These are phyloP conservation scores for Acrobasis consociella DNA, from an alignment of 2,888 invertebrate species.

Conservation along the genomic window DNA sequence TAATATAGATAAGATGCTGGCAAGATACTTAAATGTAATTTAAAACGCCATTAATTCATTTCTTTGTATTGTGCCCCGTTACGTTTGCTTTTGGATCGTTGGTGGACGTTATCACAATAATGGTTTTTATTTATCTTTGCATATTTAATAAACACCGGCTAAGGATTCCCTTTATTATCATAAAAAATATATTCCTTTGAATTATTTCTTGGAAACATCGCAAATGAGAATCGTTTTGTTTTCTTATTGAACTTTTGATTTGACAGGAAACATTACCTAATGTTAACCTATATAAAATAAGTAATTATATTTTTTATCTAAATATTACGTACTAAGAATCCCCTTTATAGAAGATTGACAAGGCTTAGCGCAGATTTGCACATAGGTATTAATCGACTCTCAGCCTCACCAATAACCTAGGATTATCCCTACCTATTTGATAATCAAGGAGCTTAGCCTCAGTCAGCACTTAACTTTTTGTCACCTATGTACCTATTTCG, in stretches of 20 bases:
- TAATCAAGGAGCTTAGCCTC: too few species aligned
- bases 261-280: neutral
- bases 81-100: neutral
- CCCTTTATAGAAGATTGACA: too few species aligned
- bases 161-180: neutral
- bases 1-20: neutral
- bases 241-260: neutral
- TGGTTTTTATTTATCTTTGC: conserved; percentile 9
- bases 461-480: too few species aligned
- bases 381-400: too few species aligned
- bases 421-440: too few species aligned
- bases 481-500: too few species aligned
- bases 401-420: too few species aligned
- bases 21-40: neutral
- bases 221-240: neutral
- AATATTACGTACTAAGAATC: too few species aligned
- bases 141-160: conserved; percentile 6
- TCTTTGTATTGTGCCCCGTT: neutral
- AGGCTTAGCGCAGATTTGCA: too few species aligned
- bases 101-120: conserved; percentile 2
- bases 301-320: too few species aligned
- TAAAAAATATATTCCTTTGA: neutral
- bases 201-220: neutral
- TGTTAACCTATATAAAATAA: too few species aligned
- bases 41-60: conserved; percentile 3